phyloP scores from a whole-genome alignment of 2,113 vertebrate genomes.

The Colinus virginianus region DNA sequence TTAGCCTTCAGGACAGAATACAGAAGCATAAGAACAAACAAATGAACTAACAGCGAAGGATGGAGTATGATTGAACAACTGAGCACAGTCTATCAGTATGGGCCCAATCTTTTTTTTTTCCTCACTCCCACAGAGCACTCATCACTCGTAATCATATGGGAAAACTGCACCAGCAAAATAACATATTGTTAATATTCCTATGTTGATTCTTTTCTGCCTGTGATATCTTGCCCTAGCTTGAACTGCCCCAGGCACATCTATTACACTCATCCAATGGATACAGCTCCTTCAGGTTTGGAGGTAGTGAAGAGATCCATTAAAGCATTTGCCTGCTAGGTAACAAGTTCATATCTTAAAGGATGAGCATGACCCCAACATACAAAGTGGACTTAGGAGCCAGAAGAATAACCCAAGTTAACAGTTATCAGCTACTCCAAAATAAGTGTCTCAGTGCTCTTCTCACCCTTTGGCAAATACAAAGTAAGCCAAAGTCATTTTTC shows the following conservation, averaged over 20 bases:
- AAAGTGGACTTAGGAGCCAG: not conserved
- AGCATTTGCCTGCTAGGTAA: not conserved
- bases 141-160: conserved; percentile 66
- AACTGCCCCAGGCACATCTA: conserved; percentile 65
- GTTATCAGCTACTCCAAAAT: not conserved
- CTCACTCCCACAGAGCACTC: conserved; percentile 61
- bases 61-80: not conserved
- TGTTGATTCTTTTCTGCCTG: conserved; percentile 54
- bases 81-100: not conserved
- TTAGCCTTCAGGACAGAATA: conserved; percentile 50
- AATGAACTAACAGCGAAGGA: conserved; percentile 20
- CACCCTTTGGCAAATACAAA: not conserved
- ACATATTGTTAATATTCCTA: conserved; percentile 50
- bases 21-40: conserved; percentile 24
- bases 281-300: conserved; percentile 35
- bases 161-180: conserved; percentile 61
- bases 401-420: not conserved
- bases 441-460: not conserved
- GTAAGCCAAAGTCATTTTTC: not conserved
- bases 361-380: not conserved
- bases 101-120: not conserved
- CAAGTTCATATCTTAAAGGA: not conserved
- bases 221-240: conserved; percentile 73
- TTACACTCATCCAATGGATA: conserved; percentile 31
- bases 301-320: conserved; percentile 27